A percentile compares a stretch with the other conserved stretches of the same genome.
Conservation (phyloP, 1,140 invertebrate genomes). For the Frieseomelitta varia region DNA sequence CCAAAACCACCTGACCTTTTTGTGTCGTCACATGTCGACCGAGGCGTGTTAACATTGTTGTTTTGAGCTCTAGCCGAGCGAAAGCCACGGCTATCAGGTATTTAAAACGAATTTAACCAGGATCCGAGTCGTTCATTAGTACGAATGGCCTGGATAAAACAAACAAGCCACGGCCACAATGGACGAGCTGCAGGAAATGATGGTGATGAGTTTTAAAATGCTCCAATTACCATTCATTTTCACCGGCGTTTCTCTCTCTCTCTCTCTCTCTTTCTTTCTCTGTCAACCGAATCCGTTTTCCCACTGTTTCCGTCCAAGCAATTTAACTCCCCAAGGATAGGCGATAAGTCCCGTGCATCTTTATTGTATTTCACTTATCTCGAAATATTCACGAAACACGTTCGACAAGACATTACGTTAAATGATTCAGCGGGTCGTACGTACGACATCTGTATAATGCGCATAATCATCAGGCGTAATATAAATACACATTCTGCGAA, state of each 20-base stretch:
- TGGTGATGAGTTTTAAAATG: conserved; percentile 70
- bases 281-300: not conserved
- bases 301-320: conserved; percentile 12
- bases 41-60: conserved; percentile 44
- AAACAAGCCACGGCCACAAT: conserved; percentile 45
- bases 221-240: conserved; percentile 62
- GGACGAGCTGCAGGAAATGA: conserved; percentile 53
- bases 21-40: conserved; percentile 3
- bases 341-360: conserved; percentile 2
- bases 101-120: conserved; percentile 65
- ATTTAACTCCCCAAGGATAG: conserved; percentile 24
- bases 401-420: not conserved
- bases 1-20: conserved; percentile 40
- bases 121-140: conserved; percentile 48
- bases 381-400: too few species aligned
- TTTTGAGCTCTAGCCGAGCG: conserved; percentile 26
- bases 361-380: conserved; percentile 41
- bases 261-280: not conserved
- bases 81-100: conserved; percentile 54
- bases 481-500: not conserved
- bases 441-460: not conserved
- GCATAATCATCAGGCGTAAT: not conserved
- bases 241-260: conserved; percentile 10
- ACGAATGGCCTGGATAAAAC: conserved; percentile 45
- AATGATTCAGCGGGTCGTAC: not conserved